These are phyloP conservation scores for Agrypnus murinus DNA, from an alignment of 2,888 invertebrate species.

Conservation along the genomic window DNA sequence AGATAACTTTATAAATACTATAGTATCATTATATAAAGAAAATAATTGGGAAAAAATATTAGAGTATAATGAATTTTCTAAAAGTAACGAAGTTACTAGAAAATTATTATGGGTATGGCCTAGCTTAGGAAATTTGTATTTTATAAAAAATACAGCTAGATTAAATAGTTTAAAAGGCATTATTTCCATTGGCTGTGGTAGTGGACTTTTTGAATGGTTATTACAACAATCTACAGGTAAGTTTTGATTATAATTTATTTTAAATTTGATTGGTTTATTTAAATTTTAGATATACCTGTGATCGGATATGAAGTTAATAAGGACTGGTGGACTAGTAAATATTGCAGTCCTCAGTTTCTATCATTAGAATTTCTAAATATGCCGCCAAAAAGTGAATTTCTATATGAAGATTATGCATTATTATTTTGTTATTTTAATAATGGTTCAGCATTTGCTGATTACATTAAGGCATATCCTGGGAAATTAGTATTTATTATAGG, in stretches of 20 bases:
- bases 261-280: background rate
- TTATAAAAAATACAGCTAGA: constrained; percentile 72
- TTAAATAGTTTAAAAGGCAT: constrained; percentile 72
- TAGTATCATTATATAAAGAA: constrained; percentile 70
- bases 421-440: constrained; percentile 90
- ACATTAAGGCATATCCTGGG: constrained; percentile 79
- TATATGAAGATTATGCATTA: constrained; percentile 73
- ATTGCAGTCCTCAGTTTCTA: constrained; percentile 83
- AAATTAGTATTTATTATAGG: constrained; percentile 83
- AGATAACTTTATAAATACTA: constrained; percentile 68
- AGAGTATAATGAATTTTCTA: constrained; percentile 71
- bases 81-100: constrained; percentile 68
- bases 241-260: constrained; percentile 4
- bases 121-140: constrained; percentile 77
- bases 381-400: constrained; percentile 66
- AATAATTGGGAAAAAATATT: constrained; percentile 71
- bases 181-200: constrained; percentile 86
- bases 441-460: constrained; percentile 79
- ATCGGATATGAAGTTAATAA: constrained; percentile 85
- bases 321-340: constrained; percentile 86
- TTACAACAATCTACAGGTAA: constrained; percentile 79
- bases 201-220: constrained; percentile 89
- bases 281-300: constrained; percentile 68
- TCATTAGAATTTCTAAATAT: constrained; percentile 75
- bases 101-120: constrained; percentile 85